Base-by-base conservation (phyloP, 2,888 invertebrate genomes). In the Latrodectus elegans region DNA sequence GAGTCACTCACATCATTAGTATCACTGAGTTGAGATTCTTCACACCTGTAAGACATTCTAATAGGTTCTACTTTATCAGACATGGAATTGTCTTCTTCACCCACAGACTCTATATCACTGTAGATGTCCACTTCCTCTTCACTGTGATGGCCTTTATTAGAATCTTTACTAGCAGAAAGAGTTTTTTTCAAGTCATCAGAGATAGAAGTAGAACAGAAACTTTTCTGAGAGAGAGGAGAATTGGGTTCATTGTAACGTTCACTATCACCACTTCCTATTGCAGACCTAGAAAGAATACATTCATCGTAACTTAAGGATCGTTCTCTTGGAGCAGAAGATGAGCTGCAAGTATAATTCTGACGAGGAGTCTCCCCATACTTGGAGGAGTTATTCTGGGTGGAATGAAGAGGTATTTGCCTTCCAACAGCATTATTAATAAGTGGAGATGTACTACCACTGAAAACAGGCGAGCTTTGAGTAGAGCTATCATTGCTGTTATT, bases 61-160 rank as follows among this genome's bases (percentile, higher is more conserved):
- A 92, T 6, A 91, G 91, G 4, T 91, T 92, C 86, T 91, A 92
- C 77, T 91, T 92, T 26, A 92, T 88, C 0, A 91, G 90, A 83
- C 91, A 92, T 55, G n/a, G 65, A 72, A 22, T 77, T 72, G 0
- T 91, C 91, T 17, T 91, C 91, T 70, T 89, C 90, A 0, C 91
- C 91, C 1, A 92, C 91, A 74, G 70, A 90, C 91, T 94, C 94
- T 71, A 94, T 94, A 89, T 95, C 94, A 89, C 94, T 94, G 90
- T 95, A 95, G 89, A 94, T 94, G 90, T 95, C 94, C 65, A 94
- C 92, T 89, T 94, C 94, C 67, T 92, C 92, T 68, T 89, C 89
- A 83, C 88, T 89, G 11, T 89, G 89, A 17, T 83, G 82, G 49
- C 79, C 49, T 53, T 84, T 84, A 65, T 60, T 71, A 55, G 73